Evolutionary conservation across 1,140 invertebrate genomes (phyloP).

Genomic region (Cydia strobilella): DNA sequence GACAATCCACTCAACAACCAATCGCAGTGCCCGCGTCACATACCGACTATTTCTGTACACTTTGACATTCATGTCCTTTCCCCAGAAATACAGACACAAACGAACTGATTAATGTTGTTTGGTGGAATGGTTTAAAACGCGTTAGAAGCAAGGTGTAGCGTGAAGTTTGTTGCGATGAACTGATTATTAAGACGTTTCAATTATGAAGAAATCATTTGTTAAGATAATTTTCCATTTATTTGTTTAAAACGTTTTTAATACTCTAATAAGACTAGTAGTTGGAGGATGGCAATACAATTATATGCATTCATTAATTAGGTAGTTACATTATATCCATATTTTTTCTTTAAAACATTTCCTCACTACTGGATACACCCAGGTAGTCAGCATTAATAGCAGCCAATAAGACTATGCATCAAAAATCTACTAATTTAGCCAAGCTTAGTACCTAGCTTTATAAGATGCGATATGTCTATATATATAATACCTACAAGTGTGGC

Average conservation of each 20-base stretch:
- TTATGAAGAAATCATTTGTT: not conserved
- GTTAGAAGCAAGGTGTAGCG: slow-evolving; percentile 37
- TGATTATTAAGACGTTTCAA: not conserved
- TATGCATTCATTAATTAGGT: too few species aligned
- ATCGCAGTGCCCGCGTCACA: slow-evolving; percentile 56
- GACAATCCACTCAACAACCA: slow-evolving; percentile 41
- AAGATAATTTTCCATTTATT: not conserved
- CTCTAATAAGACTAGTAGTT: too few species aligned
- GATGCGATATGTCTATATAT: too few species aligned
- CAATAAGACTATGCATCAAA: too few species aligned
- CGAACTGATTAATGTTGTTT: slow-evolving; percentile 37
- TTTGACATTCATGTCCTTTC: slow-evolving; percentile 56
- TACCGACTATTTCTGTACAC: slow-evolving; percentile 61
- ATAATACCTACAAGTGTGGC: too few species aligned
- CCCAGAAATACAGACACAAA: slow-evolving; percentile 61
- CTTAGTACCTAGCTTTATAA: too few species aligned
- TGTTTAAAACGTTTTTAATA: not conserved
- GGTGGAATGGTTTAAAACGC: slow-evolving; percentile 39
- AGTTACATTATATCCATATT: too few species aligned
- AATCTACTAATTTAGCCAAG: too few species aligned
- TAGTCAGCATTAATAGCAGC: too few species aligned
- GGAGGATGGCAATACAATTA: too few species aligned
- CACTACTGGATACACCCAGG: too few species aligned
- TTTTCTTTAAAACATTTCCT: too few species aligned
- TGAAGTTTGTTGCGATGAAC: slow-evolving; percentile 35